Evolutionary conservation across 2,113 vertebrate species (phyloP), one percentile per base, ranked within the genome.

Genomic region (Vanacampus margaritifer): DNA sequence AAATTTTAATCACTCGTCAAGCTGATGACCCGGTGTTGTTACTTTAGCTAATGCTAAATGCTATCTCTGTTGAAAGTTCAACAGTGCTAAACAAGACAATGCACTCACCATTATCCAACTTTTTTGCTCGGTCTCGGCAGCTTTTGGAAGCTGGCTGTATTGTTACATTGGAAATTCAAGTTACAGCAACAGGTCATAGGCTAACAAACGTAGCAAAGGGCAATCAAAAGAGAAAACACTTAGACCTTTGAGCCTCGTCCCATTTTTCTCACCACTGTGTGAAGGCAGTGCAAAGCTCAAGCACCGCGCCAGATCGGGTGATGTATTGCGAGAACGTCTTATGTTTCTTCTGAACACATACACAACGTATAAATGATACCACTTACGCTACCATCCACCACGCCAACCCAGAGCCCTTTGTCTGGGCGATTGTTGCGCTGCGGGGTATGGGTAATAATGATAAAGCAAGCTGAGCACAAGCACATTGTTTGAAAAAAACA

Each of bases 401-500:
- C 69, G 84, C 68, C 41, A 71, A 63, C 80, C 64, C 56, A 72
- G 74, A 68, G 54, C 69, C 71, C 0, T 88, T 80, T 74, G 67
- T 85, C 64, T 83, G 74, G 78, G 75, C 83, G 63, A 76, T 88
- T 70, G 46, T 72, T 84, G 79, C 79, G 81, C 80, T 88, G 85
- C 77, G 81, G 78, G 71, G 73, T 75, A 72, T 65, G 75, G 83
- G 74, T 80, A 79, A 83, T 83, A 88, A 91, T 87, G 83, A 88
- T 79, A 79, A 71, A 73, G 71, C 73, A 28, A 39, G 28, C 48
- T 76, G 58, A 73, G 84, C 81, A 82, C 84, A 84, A 79, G 76
- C 73, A 76, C 67, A 6, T 79, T 51, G 5, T 60, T 65, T 24
- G 21, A 64, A 87, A 68, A 43, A 71, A 66, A 69, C 75, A 73